Conservation (phyloP, 2,888 invertebrate genomes). For the Loripinus fragilis region DNA sequence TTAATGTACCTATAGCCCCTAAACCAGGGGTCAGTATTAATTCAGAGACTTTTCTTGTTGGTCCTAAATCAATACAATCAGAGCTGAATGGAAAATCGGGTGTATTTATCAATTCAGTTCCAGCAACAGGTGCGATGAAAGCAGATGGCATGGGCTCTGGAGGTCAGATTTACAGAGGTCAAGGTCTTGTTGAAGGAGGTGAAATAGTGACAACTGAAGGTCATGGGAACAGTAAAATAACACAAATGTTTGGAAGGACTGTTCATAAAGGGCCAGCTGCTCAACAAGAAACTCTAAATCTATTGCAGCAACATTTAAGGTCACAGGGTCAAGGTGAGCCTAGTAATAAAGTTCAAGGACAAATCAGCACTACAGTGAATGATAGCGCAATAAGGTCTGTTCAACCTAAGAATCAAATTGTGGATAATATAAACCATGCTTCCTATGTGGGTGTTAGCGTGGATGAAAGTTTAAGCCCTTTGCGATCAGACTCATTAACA, state of each 20-base stretch:
- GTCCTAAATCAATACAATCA: neutral
- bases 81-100: neutral
- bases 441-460: neutral
- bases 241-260: neutral
- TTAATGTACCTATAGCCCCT: slow-evolving; percentile 60
- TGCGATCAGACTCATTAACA: neutral
- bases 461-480: neutral
- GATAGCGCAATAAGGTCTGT: neutral
- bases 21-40: slow-evolving; percentile 38
- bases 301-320: slow-evolving; percentile 14
- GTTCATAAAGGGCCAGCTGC: slow-evolving; percentile 17
- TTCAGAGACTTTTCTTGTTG: neutral
- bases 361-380: neutral
- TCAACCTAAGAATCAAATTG: neutral
- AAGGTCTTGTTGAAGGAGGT: neutral
- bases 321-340: slow-evolving; percentile 10
- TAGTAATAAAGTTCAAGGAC: neutral
- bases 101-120: neutral
- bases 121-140: neutral
- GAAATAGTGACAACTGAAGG: slow-evolving; percentile 19
- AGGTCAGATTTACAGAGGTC: neutral
- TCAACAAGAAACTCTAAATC: neutral
- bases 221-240: slow-evolving; percentile 7
- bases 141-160: neutral
- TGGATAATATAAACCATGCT: neutral